phyloP scores from a whole-genome alignment of 2,113 vertebrate species.

The Prochilodus magdalenae region DNA sequence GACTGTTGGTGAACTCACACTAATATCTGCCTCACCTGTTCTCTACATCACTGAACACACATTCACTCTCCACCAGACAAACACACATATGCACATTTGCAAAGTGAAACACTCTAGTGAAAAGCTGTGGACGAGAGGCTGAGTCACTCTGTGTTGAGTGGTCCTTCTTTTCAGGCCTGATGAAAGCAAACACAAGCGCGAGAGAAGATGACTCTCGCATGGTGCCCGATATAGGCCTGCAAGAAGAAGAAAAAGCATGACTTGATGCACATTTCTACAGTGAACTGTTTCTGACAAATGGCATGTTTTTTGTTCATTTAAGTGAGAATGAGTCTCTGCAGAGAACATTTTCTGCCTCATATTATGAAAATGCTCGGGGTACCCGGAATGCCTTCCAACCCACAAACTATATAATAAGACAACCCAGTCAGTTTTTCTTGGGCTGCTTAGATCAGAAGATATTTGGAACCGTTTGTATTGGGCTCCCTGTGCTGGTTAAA shows the following conservation, averaged over 20 bases:
- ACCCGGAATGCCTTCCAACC: no score
- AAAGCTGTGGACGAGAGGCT: slow-evolving; percentile 16
- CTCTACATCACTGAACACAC: neutral
- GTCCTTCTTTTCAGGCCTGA: slow-evolving; percentile 5
- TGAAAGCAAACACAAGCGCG: slow-evolving; percentile 2
- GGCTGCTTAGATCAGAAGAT: no score
- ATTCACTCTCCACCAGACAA: neutral
- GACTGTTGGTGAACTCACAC: neutral
- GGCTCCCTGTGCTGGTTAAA: no score
- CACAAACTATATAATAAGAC: no score
- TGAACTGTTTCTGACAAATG: neutral
- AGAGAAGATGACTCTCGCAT: neutral
- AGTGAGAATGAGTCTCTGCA: neutral
- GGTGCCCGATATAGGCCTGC: no score
- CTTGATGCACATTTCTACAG: neutral
- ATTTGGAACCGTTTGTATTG: no score
- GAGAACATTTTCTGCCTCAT: no score
- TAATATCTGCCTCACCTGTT: neutral
- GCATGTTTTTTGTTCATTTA: neutral
- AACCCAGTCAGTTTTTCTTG: no score
- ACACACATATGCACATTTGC: neutral
- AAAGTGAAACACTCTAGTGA: slow-evolving; percentile 21
- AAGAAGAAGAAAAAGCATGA: no score
- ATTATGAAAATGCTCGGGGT: no score
- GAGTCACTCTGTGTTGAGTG: slow-evolving; percentile 37